These are phyloP conservation scores for Entomobrya multifasciata DNA, from an alignment of 2,888 invertebrate genomes.

Conservation along the genomic window DNA sequence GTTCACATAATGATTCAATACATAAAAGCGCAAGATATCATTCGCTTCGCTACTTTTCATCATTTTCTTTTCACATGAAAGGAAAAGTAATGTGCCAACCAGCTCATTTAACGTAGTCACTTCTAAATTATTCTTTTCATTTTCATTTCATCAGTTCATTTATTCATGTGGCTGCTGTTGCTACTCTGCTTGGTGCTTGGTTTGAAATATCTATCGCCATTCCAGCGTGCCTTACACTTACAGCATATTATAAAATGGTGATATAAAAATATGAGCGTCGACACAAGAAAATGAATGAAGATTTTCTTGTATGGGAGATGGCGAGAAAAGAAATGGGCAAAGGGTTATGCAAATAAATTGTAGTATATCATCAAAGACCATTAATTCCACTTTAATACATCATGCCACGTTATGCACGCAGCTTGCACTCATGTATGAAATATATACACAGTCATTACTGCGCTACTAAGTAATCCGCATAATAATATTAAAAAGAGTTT, in stretches of 20 bases:
- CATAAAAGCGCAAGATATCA: constrained; percentile 11
- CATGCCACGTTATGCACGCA: neutral
- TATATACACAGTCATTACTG: neutral
- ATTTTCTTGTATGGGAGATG: neutral
- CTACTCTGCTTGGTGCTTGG: constrained; percentile 16
- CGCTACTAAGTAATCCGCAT: neutral
- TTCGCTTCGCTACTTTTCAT: neutral
- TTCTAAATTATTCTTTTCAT: constrained; percentile 68
- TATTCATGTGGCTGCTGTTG: constrained; percentile 52
- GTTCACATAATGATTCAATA: constrained; percentile 34
- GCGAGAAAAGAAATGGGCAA: constrained; percentile 11
- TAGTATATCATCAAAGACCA: constrained; percentile 60
- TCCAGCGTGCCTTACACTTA: neutral
- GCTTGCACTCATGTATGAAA: constrained; percentile 12
- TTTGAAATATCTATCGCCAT: neutral
- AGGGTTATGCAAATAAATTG: constrained; percentile 53
- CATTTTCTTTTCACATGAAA: constrained; percentile 35
- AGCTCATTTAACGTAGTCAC: constrained; percentile 55
- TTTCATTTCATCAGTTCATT: constrained; percentile 70
- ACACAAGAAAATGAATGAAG: neutral
- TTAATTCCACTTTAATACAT: constrained; percentile 61
- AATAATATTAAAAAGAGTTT: constrained; percentile 28
- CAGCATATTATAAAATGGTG: neutral
- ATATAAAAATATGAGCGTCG: neutral
- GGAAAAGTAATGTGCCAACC: constrained; percentile 51